Conservation (phyloP, 2,797 vertebrate genomes). For the Pagetopsis macropterus region DNA sequence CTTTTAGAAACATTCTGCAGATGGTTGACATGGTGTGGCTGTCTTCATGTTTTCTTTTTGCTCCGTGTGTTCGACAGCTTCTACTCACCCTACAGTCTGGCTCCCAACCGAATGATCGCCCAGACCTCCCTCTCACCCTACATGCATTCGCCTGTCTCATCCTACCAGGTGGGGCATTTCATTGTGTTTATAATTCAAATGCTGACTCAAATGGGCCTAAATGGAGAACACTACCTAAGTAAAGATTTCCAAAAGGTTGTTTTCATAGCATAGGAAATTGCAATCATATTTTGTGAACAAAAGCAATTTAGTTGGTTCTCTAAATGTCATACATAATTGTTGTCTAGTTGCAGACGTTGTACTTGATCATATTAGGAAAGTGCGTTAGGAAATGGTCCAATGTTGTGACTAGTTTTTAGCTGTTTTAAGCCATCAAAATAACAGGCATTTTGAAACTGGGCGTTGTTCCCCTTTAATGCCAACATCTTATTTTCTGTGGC, state of each 20-base stretch:
- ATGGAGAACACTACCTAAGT: not conserved
- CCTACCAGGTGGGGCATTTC: constrained; percentile 88
- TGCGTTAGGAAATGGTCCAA: no score
- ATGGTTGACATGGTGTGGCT: constrained; percentile 12
- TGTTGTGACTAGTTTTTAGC: no score
- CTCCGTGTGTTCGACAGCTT: constrained; percentile 82
- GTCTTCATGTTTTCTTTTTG: constrained; percentile 33
- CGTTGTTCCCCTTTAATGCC: not conserved
- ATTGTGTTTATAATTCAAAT: constrained; percentile 7
- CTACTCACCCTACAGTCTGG: constrained; percentile 91
- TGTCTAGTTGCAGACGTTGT: no score
- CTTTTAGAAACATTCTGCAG: not conserved
- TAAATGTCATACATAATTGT: no score
- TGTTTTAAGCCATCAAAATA: no score
- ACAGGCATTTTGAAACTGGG: no score
- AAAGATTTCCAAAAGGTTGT: no score
- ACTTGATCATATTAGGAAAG: no score
- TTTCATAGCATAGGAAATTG: no score
- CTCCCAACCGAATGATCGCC: constrained; percentile 91
- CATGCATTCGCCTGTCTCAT: constrained; percentile 93
- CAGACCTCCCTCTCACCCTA: constrained; percentile 92
- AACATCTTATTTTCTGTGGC: constrained; percentile 3
- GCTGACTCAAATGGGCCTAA: constrained; percentile 3
- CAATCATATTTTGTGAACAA: no score
- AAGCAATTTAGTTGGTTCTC: no score